Conservation (phyloP, 1,140 invertebrate genomes). For the Drosophila leontia region DNA sequence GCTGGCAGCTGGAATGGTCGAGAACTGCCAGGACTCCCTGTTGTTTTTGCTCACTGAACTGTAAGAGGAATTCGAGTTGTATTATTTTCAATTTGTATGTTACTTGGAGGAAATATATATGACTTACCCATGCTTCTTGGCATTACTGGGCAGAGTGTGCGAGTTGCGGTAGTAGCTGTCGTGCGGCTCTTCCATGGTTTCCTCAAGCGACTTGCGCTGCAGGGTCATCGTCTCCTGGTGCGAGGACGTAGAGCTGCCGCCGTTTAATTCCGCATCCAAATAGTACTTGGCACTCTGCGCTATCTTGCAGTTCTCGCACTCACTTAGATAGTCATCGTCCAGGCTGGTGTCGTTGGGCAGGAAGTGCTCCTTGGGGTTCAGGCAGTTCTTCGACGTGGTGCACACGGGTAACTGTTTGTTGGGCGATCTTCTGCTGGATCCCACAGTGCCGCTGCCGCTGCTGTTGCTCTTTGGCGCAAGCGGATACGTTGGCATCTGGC, state of each 20-base stretch:
- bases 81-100: neutral
- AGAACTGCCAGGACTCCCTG: conserved; percentile 88
- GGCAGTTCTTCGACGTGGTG: conserved; percentile 84
- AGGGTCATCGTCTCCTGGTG: conserved; percentile 90
- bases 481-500: conserved; percentile 80
- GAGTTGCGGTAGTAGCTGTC: conserved; percentile 88
- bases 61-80: conserved; percentile 1
- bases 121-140: conserved; percentile 87
- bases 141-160: conserved; percentile 89
- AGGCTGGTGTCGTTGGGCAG: conserved; percentile 86
- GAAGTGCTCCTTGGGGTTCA: conserved; percentile 84
- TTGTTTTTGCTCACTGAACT: conserved; percentile 85
- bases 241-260: conserved; percentile 84
- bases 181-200: conserved; percentile 85
- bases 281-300: conserved; percentile 89
- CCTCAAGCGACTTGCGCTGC: conserved; percentile 87
- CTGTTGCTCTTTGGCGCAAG: conserved; percentile 31
- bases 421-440: conserved; percentile 36
- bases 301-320: conserved; percentile 93
- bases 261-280: conserved; percentile 87
- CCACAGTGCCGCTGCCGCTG: neutral
- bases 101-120: too few relatives aligned
- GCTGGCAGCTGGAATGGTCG: conserved; percentile 87
- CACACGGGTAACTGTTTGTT: conserved; percentile 82
- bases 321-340: conserved; percentile 91